These are phyloP conservation scores for Erpornis zantholeuca DNA, from an alignment of 2,113 vertebrate genomes.

Conservation along the genomic window DNA sequence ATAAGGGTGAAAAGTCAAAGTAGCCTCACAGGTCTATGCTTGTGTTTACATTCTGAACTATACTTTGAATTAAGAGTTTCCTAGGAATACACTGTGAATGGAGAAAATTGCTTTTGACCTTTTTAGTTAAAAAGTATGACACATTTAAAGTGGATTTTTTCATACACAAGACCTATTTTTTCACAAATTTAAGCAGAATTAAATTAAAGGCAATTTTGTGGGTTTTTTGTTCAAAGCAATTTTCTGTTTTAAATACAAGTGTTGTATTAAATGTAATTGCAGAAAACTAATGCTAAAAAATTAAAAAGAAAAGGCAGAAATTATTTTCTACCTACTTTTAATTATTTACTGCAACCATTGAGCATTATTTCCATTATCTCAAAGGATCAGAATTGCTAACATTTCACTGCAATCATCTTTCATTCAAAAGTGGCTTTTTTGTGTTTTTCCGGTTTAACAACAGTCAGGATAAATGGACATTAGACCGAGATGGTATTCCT, in stretches of 20 bases:
- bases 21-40: neutral
- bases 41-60: neutral
- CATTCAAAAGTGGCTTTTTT: neutral
- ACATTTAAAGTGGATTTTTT: neutral
- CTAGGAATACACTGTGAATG: neutral
- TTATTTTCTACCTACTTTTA: neutral
- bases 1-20: neutral
- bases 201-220: neutral
- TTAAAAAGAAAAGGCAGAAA: neutral
- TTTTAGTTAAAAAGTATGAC: neutral
- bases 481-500: neutral
- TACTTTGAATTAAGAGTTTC: neutral
- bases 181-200: neutral
- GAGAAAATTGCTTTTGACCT: neutral
- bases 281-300: neutral
- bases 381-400: neutral
- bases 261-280: neutral
- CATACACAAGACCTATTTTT: neutral
- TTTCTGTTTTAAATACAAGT: neutral
- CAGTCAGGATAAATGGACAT: neutral
- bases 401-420: neutral
- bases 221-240: rapidly evolving
- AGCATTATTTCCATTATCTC: neutral
- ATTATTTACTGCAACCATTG: neutral
- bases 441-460: neutral